phyloP scores from a whole-genome alignment of 2,888 invertebrate genomes.

The Pantelozetes paolii region DNA sequence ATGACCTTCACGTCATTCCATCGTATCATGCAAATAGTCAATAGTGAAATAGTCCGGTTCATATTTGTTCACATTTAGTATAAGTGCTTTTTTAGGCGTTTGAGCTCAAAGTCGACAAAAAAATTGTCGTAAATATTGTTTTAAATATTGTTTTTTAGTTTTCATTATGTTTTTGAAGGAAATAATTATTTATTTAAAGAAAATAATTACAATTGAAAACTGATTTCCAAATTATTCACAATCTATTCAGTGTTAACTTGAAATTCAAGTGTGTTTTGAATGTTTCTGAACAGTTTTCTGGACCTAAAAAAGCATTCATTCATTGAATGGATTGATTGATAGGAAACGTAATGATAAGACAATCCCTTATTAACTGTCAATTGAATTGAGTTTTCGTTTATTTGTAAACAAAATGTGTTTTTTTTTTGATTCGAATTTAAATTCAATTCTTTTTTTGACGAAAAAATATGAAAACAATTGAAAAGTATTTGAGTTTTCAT shows the following conservation, averaged over 20 bases:
- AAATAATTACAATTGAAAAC: too few species aligned
- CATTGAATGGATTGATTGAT: background rate
- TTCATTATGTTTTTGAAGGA: too few species aligned
- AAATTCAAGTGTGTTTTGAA: too few species aligned
- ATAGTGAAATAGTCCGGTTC: background rate
- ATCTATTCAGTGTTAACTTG: too few species aligned
- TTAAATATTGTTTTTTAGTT: too few species aligned
- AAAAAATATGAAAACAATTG: too few species aligned
- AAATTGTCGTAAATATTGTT: too few species aligned
- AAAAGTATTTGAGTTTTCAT: background rate
- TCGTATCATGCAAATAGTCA: background rate
- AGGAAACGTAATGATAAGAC: background rate
- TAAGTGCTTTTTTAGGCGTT: too few species aligned
- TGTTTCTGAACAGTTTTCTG: background rate
- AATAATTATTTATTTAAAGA: too few species aligned
- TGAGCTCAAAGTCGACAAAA: too few species aligned
- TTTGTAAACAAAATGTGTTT: constrained; percentile 5
- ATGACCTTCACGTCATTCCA: constrained; percentile 13
- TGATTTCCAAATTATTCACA: too few species aligned
- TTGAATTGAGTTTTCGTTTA: background rate
- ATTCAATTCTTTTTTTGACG: background rate
- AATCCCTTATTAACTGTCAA: constrained; percentile 11
- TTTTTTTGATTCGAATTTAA: background rate
- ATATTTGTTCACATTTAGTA: background rate
- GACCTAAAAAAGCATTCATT: background rate